Evolutionary conservation across 2,888 invertebrate species (phyloP).

Genomic region (Lordiphosa fenestrarum): DNA sequence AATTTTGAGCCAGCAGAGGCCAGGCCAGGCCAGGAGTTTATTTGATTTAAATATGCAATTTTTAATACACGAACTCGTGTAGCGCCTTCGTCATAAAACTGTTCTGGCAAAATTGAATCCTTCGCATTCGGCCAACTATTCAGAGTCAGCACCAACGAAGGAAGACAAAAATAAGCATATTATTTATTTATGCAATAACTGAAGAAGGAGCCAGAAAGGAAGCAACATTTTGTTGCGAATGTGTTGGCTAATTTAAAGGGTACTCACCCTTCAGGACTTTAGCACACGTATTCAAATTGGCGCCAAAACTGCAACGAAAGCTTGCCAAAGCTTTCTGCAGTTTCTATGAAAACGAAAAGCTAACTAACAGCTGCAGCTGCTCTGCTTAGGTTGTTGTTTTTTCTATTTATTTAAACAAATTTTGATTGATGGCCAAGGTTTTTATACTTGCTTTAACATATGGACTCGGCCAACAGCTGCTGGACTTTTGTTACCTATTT

Average conservation of each 20-base stretch:
- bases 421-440: no score
- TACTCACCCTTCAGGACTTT: not conserved
- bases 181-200: slow-evolving; percentile 70
- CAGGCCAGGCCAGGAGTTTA: slow-evolving; percentile 23
- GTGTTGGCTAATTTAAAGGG: no score
- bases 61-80: slow-evolving; percentile 33
- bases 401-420: not conserved
- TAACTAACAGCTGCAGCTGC: slow-evolving; percentile 29
- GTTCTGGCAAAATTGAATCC: slow-evolving; percentile 51
- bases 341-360: slow-evolving; percentile 1
- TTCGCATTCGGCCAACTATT: slow-evolving; percentile 45
- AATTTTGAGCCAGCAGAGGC: slow-evolving; percentile 33
- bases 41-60: slow-evolving; percentile 71
- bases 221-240: slow-evolving; percentile 26
- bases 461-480: no score
- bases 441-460: no score
- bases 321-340: slow-evolving; percentile 51
- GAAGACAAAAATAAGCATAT: slow-evolving; percentile 68
- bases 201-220: slow-evolving; percentile 20
- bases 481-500: not conserved
- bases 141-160: slow-evolving; percentile 31
- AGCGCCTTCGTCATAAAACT: slow-evolving; percentile 10
- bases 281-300: not conserved
- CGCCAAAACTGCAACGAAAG: slow-evolving; percentile 49
- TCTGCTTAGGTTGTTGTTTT: slow-evolving; percentile 7